A percentile compares a stretch with the other conserved stretches of the same genome.
Conservation (phyloP, 2,797 vertebrate genomes). For the Etheostoma nigrum region DNA sequence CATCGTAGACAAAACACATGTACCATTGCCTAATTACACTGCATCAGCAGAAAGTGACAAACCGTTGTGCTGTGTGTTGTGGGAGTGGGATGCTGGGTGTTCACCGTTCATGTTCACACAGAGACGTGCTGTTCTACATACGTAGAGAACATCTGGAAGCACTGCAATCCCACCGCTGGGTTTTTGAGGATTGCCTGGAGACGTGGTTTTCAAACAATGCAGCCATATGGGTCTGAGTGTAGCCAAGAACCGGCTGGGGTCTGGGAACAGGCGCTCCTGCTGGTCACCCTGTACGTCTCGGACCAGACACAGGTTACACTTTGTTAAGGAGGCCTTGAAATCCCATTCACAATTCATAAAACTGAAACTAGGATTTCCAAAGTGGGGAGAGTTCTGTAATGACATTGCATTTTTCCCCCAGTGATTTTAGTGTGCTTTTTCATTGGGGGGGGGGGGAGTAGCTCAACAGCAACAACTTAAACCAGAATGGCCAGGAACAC, state of each 20-base stretch:
- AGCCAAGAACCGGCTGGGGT: slow-evolving; percentile 53
- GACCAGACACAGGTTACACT: not conserved
- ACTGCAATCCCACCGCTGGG: slow-evolving; percentile 65
- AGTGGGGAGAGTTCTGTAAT: not conserved
- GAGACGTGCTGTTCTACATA: slow-evolving; percentile 50
- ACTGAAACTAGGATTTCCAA: too few species aligned
- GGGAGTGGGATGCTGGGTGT: slow-evolving; percentile 45
- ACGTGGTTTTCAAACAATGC: slow-evolving; percentile 75
- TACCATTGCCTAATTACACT: slow-evolving; percentile 35
- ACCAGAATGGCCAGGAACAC: too few species aligned
- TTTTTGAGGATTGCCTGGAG: slow-evolving; percentile 71
- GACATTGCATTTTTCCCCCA: too few species aligned
- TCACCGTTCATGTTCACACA: slow-evolving; percentile 56
- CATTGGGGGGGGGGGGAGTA: too few species aligned
- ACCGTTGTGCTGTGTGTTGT: slow-evolving; percentile 29
- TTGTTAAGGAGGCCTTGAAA: not conserved
- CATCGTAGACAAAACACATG: slow-evolving; percentile 36
- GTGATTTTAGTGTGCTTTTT: too few species aligned
- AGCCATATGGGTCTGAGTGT: slow-evolving; percentile 58
- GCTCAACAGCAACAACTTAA: too few species aligned
- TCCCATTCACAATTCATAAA: not conserved
- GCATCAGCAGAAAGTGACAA: slow-evolving; percentile 50
- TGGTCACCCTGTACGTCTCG: slow-evolving; percentile 27
- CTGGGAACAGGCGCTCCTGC: slow-evolving; percentile 29
- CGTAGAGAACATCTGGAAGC: slow-evolving; percentile 80